phyloP scores from a whole-genome alignment of 2,797 vertebrate genomes.

The Rhyacichthys aspro region DNA sequence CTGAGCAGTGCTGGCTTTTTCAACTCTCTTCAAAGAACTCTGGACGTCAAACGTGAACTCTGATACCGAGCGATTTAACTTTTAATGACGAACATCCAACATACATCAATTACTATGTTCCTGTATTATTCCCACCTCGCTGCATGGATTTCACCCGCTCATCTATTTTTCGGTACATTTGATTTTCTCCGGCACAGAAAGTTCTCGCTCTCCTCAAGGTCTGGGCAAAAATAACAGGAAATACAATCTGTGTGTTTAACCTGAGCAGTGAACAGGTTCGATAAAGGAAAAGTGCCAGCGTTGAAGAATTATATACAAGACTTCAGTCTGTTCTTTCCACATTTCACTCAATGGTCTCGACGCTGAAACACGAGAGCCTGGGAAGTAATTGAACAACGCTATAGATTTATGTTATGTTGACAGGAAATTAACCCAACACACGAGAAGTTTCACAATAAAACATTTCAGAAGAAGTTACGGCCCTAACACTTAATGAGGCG shows the following conservation, averaged over 20 bases:
- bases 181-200: constrained; percentile 7
- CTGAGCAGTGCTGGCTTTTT: background rate
- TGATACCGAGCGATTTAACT: background rate
- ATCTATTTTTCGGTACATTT: background rate
- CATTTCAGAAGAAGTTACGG: too few relatives aligned
- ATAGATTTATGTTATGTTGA: background rate
- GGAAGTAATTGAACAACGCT: background rate
- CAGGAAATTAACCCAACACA: too few relatives aligned
- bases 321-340: background rate
- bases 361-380: background rate
- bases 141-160: background rate
- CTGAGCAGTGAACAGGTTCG: background rate
- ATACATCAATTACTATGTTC: background rate
- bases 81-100: background rate
- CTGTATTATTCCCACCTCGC: background rate
- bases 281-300: background rate
- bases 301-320: too few relatives aligned
- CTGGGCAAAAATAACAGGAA: background rate
- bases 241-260: background rate
- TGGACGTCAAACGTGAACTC: background rate
- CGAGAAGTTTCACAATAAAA: too few relatives aligned
- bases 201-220: background rate
- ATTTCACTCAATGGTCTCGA: background rate
- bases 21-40: background rate
- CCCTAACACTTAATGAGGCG: too few relatives aligned